Evolutionary conservation across 2,888 invertebrate genomes (phyloP), one percentile per base, ranked within the genome.

Genomic region (Drosophila stalkeri): DNA sequence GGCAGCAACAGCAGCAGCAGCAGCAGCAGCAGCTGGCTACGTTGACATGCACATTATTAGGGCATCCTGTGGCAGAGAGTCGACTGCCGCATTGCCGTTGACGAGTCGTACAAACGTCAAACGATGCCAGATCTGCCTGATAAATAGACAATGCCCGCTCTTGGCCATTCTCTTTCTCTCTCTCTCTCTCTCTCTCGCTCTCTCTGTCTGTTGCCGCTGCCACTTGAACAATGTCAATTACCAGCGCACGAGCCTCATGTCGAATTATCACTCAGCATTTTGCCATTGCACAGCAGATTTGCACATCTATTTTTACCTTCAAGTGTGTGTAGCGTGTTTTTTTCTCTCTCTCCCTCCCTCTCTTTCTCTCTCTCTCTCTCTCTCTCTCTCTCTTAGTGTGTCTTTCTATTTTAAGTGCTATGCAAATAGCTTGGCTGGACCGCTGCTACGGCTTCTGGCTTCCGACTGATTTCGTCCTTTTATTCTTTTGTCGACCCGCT

Each of bases 371-470:
- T 27, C 49, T 64, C 52, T 68, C 59, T 18, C 16, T 37, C 14
- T 12, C 44, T 35, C n/a, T 23, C 16, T 14, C 16, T 37, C 37
- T 14, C 16, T 39, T 44, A 60, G 51, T 72, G 75, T 80, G 56
- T 72, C 78, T 82, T 81, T 73, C 74, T 81, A 81, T 79, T 83
- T 75, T 81, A 84, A 82, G 82, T 84, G 81, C 81, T 75, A 83
- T 84, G 84, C 82, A 83, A 83, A 83, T 77, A 81, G 81, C 76
- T 73, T 68, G 57, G 49, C 61, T 64, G 65, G 61, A 66, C 66
- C 60, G 70, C 57, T 75, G 73, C 52, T 56, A 67, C 23, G 64
- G 56, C 64, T 52, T 72, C 70, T 69, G 68, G 75, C 73, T 70
- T 66, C 79, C 72, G 71, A 73, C 80, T 76, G 80, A 82, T 81